Conservation (phyloP, 2,888 invertebrate genomes). For the Rhopalosiphum nymphaeae region DNA sequence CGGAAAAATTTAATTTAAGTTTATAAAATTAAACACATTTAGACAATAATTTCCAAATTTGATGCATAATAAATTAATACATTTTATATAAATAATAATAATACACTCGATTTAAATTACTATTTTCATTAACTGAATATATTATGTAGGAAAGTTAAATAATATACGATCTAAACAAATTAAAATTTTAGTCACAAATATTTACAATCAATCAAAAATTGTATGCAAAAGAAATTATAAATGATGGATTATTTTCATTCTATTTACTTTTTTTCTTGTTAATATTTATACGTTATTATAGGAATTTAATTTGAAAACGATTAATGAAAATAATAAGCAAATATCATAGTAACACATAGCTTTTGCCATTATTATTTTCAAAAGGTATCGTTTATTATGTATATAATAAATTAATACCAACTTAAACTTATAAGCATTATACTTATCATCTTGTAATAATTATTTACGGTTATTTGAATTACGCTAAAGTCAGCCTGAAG, state of each 20-base stretch:
- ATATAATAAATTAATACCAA: neutral
- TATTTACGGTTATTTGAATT: neutral
- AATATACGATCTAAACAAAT: neutral
- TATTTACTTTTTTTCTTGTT: neutral
- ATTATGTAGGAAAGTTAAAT: neutral
- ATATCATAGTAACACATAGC: neutral
- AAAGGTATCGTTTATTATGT: neutral
- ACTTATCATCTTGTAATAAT: neutral
- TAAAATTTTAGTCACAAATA: neutral
- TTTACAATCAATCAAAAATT: neutral
- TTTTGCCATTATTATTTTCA: neutral
- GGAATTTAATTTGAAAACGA: neutral
- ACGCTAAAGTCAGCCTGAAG: neutral
- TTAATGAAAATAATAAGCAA: neutral
- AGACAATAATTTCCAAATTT: neutral
- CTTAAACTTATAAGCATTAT: neutral
- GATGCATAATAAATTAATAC: neutral
- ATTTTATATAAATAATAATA: neutral
- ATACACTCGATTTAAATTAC: neutral
- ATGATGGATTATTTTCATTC: neutral
- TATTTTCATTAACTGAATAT: neutral
- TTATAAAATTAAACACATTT: neutral
- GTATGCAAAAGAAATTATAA: neutral
- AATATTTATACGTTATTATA: neutral
- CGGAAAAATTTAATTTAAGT: neutral